Base-by-base conservation (phyloP, 2,888 invertebrate genomes). In the Pachydiplax longipennis region DNA sequence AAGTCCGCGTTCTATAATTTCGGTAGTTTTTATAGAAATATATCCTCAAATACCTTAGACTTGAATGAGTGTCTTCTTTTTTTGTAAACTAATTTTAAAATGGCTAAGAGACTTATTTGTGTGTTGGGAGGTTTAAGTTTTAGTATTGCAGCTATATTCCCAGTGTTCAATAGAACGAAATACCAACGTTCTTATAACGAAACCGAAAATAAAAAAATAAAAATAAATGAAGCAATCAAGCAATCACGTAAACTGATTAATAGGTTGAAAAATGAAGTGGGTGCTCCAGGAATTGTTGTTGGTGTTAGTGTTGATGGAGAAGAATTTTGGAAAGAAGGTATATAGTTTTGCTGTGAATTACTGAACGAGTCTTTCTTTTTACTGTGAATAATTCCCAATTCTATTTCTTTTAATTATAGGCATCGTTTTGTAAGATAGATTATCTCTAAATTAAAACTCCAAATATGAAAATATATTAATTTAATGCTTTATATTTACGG, bases 231-330 rank as follows among this genome's bases (percentile, higher is more conserved):
- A n/a, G 92, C 92, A 4, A 92, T 92, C 48, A 82, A 65, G 15
- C 91, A 92, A 91, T 92, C 93, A 12, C 91, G 92, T 15, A 91
- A 92, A 31, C 82, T 93, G 12, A 92, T 93, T 73, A 80, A 90
- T 10, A 91, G 92, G 58, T 90, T 92, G 12, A 92, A 92, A 91
- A 92, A 92, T 81, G 92, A 93, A 91, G 90, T 92, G 37, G 93
- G 93, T 22, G 91, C 92, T 25, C 95, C 95, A 80, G 95, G 95
- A 5, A 90, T 95, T 15, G 93, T 94, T 37, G 92, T 95, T 22
- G 94, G 93, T 18, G 95, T 95, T 3, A 94, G 93, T 83, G 93
- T 95, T 18, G 93, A 95, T 93, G 95, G 95, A 10, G 92, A 94
- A 92, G 92, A 92, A n/a, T 93, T 94, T 5, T 95, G 94, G 94